Evolutionary conservation across 2,888 invertebrate genomes (phyloP), one percentile per base, ranked within the genome.

Genomic region (Adelphocoris suturalis): DNA sequence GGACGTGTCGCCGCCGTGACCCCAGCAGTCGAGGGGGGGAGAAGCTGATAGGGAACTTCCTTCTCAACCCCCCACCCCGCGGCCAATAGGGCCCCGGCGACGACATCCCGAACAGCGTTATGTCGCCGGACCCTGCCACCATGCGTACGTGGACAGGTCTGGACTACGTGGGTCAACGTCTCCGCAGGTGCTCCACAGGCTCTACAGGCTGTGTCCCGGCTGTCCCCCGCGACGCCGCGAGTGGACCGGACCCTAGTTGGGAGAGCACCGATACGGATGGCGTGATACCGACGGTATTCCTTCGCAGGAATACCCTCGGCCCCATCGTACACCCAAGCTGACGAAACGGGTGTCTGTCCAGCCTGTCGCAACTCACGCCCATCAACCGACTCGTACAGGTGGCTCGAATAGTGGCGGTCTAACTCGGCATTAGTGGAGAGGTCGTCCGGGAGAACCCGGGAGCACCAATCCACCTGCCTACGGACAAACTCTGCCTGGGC

Each of bases 41-140:
- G 2, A 2, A 37, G 7, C 7, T 7, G 2, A 7, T 37, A 37
- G 7, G 37, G 37, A 37, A 4, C 3, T 7, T 37, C 37, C 37
- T 37, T 37, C 7, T 37, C 37, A 7, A 37, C 37, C 37, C 7
- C 3, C 37, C 37, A 37, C 7, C 37, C 37, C 7, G 7, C 37
- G 3, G 37, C 2, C 7, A 37, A 37, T 37, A n/a, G n/a, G n/a
- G 2, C 37, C 7, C 61, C 61, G 4, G 68, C 80, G 0, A 90
- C 16, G 13, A 78, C 76, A 27, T 47, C 37, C 2, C 16, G 16
- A 0, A 90, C 78, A 13, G 90, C 87, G 68, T 90, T 91, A 76
- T 93, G 93, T 14, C 93, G 91, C 75, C 91, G 46, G 0, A 93
- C 91, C 3, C 93, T 91, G 9, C 92, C 93, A 91, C 93, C 93